Evolutionary conservation across 2,888 invertebrate species (phyloP).

Genomic region (Linnaemya vulpina): DNA sequence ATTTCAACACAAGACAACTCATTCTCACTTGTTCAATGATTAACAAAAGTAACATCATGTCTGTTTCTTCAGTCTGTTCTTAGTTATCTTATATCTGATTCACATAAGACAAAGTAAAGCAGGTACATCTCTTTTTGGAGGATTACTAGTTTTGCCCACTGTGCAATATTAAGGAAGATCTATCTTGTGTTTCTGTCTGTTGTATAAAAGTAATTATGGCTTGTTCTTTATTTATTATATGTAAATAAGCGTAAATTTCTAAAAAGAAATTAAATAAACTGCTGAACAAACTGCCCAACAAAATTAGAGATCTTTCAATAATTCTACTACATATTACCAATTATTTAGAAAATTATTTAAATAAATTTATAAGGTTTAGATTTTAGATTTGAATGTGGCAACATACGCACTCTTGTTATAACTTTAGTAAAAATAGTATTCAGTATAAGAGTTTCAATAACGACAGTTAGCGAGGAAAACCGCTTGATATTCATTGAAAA

Average conservation of each 20-base stretch:
- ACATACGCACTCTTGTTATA: too few relatives aligned
- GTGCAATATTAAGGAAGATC: slow-evolving; percentile 21
- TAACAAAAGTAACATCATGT: too few relatives aligned
- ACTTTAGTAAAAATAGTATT: neutral
- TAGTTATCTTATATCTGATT: too few relatives aligned
- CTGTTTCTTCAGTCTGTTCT: too few relatives aligned
- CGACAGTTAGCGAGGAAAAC: neutral
- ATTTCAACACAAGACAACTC: too few relatives aligned
- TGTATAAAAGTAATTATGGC: slow-evolving; percentile 34
- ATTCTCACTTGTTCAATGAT: too few relatives aligned
- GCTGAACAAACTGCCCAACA: neutral
- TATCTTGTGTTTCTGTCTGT: slow-evolving; percentile 3
- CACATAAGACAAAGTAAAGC: too few relatives aligned
- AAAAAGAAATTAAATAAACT: too few relatives aligned
- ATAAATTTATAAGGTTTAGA: neutral
- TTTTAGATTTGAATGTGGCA: too few relatives aligned
- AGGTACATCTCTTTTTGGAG: too few relatives aligned
- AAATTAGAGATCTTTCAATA: neutral
- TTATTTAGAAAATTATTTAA: neutral
- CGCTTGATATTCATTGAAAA: neutral
- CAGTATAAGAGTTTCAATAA: neutral
- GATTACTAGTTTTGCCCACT: neutral
- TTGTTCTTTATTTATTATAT: slow-evolving; percentile 22
- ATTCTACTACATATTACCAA: neutral
- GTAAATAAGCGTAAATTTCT: slow-evolving; percentile 39